A percentile compares a stretch with the other conserved stretches of the same genome.
Conservation (phyloP, 2,888 invertebrate species). For the Diaperis boleti region DNA sequence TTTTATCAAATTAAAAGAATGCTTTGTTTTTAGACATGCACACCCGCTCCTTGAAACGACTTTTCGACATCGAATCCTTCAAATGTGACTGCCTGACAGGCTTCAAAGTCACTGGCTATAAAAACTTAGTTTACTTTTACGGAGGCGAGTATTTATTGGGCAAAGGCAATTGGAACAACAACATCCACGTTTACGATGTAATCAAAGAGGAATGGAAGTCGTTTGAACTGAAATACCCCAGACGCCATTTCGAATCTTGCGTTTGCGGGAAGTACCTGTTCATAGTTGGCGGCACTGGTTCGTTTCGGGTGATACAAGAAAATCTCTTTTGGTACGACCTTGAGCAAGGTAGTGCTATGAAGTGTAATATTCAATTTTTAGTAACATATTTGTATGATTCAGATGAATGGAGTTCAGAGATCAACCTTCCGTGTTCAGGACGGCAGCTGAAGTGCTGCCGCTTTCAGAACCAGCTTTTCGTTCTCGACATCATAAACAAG, state of each 20-base stretch:
- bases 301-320: slow-evolving; percentile 58
- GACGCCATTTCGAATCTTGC: slow-evolving; percentile 62
- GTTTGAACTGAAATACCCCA: slow-evolving; percentile 42
- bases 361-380: too few species aligned
- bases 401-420: slow-evolving; percentile 56
- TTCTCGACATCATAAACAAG: slow-evolving; percentile 53
- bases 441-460: slow-evolving; percentile 58
- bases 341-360: slow-evolving; percentile 47
- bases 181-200: slow-evolving; percentile 60
- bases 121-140: slow-evolving; percentile 59
- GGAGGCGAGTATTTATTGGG: slow-evolving; percentile 62
- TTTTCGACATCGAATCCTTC: not conserved
- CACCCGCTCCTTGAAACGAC: not conserved
- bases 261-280: slow-evolving; percentile 58
- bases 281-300: slow-evolving; percentile 61
- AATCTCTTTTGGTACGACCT: slow-evolving; percentile 61
- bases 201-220: slow-evolving; percentile 56
- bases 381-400: too few species aligned
- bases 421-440: slow-evolving; percentile 54
- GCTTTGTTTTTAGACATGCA: not conserved
- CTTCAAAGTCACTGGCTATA: slow-evolving; percentile 57
- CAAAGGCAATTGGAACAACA: slow-evolving; percentile 60
- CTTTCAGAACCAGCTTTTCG: slow-evolving; percentile 54
- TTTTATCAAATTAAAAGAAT: too few species aligned
- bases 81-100: slow-evolving; percentile 50